Base-by-base conservation (phyloP, 2,113 vertebrate species). In the Ammodytes dubius region DNA sequence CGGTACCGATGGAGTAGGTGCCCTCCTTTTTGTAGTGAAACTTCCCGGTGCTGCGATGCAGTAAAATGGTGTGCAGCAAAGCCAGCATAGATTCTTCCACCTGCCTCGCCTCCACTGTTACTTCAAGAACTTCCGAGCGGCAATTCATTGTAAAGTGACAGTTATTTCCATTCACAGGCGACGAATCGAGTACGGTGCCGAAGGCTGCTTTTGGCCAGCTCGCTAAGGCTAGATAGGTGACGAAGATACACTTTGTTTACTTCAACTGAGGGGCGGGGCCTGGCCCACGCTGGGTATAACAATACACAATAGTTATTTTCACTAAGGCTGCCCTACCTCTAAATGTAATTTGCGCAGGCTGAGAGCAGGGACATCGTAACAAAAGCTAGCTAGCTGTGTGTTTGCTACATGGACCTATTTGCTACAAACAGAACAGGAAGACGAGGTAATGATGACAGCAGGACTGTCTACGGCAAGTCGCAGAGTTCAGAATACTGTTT, bases 11-110 rank as follows among this genome's bases (percentile, higher is more conserved):
- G 85, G 98, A 99, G 90, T 99, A 99, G 70, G 98, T 99, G 57
- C 98, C 98, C 81, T 99, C 98, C 86, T 99, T 99, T 91, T 99
- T 99, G 93, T 99, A 99, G 94, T 99, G 98, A 87, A 99, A 99
- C 82, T 99, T 99, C n/a, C 98, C 98, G 0, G 98, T 99, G 94
- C 97, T 99, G 77, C 98, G 96, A 86, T 99, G 98, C 74, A 99
- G 92, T 6, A 99, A 94, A 70, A 99, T 91, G 0, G 98, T 99
- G 94, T 99, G 98, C 47, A 99, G 87, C 82, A 99, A 80, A 0
- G 97, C 95, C 85, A 99, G 84, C 95, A 98, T 96, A 11, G 98
- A 96, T 81, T 99, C 98, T 73, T 99, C 98, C 64, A 99, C 97
- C 95, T 99, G 98, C 76, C 98, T 94, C 1, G 95, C 95, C 93